phyloP scores from a whole-genome alignment of 2,797 vertebrate species.

The Hemibagrus guttatus region DNA sequence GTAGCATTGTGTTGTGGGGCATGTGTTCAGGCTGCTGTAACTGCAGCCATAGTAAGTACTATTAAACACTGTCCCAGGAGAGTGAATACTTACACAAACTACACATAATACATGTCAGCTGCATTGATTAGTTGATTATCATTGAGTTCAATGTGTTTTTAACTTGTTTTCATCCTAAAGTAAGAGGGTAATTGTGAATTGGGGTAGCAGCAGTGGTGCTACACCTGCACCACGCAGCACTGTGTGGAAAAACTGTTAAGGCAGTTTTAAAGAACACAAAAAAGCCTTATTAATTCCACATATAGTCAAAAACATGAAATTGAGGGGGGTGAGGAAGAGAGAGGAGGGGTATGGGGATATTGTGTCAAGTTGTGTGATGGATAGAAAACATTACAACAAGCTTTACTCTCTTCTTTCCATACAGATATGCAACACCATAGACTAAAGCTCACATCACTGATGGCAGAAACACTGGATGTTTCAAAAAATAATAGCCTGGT shows the following conservation, averaged over 20 bases:
- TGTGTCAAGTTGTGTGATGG: background rate
- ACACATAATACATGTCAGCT: background rate
- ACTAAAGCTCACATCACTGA: background rate
- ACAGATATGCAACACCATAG: background rate
- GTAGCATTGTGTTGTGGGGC: too few relatives aligned
- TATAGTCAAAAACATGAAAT: background rate
- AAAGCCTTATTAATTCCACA: background rate
- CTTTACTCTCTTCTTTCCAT: background rate
- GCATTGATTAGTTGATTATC: background rate
- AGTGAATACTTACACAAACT: too few relatives aligned
- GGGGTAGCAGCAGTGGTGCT: background rate
- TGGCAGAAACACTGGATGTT: background rate
- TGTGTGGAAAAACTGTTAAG: background rate
- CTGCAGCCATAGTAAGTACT: too few relatives aligned
- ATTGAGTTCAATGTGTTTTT: background rate
- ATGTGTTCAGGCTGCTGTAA: too few relatives aligned
- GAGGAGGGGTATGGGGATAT: too few relatives aligned
- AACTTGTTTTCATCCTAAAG: background rate
- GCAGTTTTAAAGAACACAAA: background rate
- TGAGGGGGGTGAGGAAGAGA: too few relatives aligned
- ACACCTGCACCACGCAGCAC: background rate
- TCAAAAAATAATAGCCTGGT: background rate
- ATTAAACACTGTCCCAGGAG: too few relatives aligned
- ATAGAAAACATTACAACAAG: background rate
- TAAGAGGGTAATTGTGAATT: background rate